Evolutionary conservation across 2,797 vertebrate genomes (phyloP), one percentile per base, ranked within the genome.

Genomic region (Octomys mimax): DNA sequence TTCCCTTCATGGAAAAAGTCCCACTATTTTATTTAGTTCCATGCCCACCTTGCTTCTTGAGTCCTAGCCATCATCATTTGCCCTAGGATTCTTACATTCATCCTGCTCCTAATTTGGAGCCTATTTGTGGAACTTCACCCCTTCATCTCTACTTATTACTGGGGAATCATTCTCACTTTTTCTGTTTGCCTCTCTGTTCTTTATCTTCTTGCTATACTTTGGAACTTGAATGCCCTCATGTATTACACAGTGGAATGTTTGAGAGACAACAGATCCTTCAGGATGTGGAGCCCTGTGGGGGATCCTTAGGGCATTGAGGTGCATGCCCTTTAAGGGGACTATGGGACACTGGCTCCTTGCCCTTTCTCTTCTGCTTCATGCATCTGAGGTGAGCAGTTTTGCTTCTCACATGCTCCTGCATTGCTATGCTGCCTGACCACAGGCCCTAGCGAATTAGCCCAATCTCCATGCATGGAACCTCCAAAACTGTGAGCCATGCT

Each of bases 141-240:
- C 61, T 84, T 39, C 12, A 11, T 36, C 78, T 52, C 33, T 8
- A 4, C 22, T 26, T 33, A 59, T 73, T n/a, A 19, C 12, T n/a
- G 1, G 62, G 13, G 36, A 6, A 28, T 71, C 16, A 49, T 1
- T 16, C 9, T 28, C 2, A 7, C 1, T 1, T 8, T 31, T 57
- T 10, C 22, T 36, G 18, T 5, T 24, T 11, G 14, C 31, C 16
- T 36, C 14, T 6, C 21, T 31, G 6, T 59, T 49, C 18, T 18
- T 13, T 5, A 26, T 26, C 31, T 14, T 59, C 33, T n/a, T 57
- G 14, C 28, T 70, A 2, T 46, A 14, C 31, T 79, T 61, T 70
- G 49, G 33, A 3, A 28, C 28, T 79, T 36, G 16, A n/a, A 14
- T 46, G 28, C 46, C 16, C 1, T 61, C 31, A 10, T 31, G 36